phyloP scores from a whole-genome alignment of 2,113 vertebrate species.

The Pseudopipra pipra region DNA sequence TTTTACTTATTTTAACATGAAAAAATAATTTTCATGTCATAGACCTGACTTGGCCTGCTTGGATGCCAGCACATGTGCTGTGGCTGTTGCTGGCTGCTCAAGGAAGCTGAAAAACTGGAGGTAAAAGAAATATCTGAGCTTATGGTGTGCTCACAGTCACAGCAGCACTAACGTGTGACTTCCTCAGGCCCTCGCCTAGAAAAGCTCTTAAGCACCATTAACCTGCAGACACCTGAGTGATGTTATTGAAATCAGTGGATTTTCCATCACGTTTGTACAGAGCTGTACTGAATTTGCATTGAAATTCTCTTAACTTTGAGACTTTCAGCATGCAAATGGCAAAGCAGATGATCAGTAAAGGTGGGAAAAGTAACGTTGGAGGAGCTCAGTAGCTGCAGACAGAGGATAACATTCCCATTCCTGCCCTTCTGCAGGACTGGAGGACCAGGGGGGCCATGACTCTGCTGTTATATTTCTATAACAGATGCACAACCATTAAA shows the following conservation, averaged over 20 bases:
- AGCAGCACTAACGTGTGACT: not conserved
- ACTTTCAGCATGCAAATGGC: fast-evolving
- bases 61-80: not conserved
- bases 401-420: fast-evolving
- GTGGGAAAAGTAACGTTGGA: not conserved
- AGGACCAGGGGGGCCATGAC: fast-evolving
- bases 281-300: not conserved
- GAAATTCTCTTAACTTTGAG: fast-evolving
- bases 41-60: not conserved
- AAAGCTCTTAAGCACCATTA: not conserved
- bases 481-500: not conserved
- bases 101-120: not conserved
- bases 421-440: not conserved
- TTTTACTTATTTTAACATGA: not conserved
- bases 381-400: fast-evolving
- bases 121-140: not conserved
- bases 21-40: not conserved
- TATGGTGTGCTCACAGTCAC: not conserved
- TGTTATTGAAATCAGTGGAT: not conserved
- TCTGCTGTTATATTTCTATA: not conserved
- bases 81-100: not conserved
- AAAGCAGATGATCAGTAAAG: not conserved
- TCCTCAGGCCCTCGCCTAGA: not conserved
- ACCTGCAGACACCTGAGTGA: not conserved
- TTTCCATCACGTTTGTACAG: not conserved